Evolutionary conservation across 2,797 vertebrate genomes (phyloP), one percentile per base, ranked within the genome.

Genomic region (Anabas testudineus): DNA sequence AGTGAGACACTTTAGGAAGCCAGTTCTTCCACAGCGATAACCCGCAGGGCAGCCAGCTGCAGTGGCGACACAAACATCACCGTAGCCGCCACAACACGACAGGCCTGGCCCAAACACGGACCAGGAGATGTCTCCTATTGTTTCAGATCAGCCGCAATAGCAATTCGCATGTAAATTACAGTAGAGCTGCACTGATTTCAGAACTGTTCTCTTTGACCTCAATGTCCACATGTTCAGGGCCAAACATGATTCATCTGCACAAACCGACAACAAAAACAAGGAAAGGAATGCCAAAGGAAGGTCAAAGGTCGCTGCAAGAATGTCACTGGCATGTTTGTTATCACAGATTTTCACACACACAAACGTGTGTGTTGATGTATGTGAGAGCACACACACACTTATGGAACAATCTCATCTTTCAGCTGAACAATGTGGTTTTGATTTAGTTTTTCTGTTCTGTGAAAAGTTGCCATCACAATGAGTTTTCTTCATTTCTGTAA

Each of bases 291-390:
- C 69, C 72, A 80, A 30, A 66, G 70, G 72, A 73, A 87, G 85
- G 85, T 83, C 76, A 90, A 48, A 84, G 77, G 88, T 84, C 82
- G 32, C 32, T 1, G 32, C 49, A 90, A 71, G 85, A 91, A 91
- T 89, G 84, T 65, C 85, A 69, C 2, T 47, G 67, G 70, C 28
- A 71, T 76, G 71, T 84, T 80, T 78, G 72, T 78, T 85, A 76
- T 88, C 71, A 21, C 77, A 80, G 64, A 76, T 77, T 74, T 76
- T 69, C 48, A 65, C 55, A 64, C 48, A 65, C 55, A 64, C 37
- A 5, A 39, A 16, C 6, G 6, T 52, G 49, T 28, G 54, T 0
- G 54, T 26, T 32, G 8, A 18, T n/a, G 54, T 15, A 37, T 0
- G 54, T 32, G 32, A 41, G 39, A 30, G 53, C 34, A 28, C 34